A percentile compares a stretch with the other conserved stretches of the same genome.
Conservation (phyloP, 1,140 invertebrate species). For the Coenobita brevimanus region DNA sequence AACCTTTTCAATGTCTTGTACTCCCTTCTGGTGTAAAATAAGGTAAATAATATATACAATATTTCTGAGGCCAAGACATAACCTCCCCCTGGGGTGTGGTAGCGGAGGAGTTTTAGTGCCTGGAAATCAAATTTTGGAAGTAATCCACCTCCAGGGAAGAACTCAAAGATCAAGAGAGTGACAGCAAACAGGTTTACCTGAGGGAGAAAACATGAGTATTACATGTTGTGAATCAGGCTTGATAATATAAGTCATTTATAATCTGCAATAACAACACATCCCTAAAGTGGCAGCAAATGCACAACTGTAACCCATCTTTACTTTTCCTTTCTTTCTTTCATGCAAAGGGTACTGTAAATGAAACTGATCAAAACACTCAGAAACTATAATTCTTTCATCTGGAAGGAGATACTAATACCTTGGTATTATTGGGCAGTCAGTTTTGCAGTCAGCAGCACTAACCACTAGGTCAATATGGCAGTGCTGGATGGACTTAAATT, state of each 20-base stretch:
- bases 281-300: not conserved
- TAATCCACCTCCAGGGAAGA: slow-evolving; percentile 75
- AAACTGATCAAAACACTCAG: no score
- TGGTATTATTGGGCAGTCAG: no score
- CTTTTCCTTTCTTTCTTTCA: no score
- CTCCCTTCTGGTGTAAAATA: slow-evolving; percentile 65
- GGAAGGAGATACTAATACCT: no score
- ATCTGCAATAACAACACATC: not conserved
- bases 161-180: slow-evolving; percentile 76
- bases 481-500: no score
- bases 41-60: slow-evolving; percentile 64
- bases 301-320: no score
- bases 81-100: slow-evolving; percentile 47
- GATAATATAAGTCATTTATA: not conserved
- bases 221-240: no score
- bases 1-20: slow-evolving; percentile 58
- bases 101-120: slow-evolving; percentile 70
- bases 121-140: slow-evolving; percentile 76
- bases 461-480: no score
- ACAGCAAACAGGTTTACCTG: slow-evolving; percentile 76
- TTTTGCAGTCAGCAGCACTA: no score
- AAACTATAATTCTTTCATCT: no score
- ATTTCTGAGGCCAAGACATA: slow-evolving; percentile 64
- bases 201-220: no score
- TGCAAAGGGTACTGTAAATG: no score